Conservation (phyloP, 2,797 vertebrate genomes). For the Enteromius unitaeniatus region DNA sequence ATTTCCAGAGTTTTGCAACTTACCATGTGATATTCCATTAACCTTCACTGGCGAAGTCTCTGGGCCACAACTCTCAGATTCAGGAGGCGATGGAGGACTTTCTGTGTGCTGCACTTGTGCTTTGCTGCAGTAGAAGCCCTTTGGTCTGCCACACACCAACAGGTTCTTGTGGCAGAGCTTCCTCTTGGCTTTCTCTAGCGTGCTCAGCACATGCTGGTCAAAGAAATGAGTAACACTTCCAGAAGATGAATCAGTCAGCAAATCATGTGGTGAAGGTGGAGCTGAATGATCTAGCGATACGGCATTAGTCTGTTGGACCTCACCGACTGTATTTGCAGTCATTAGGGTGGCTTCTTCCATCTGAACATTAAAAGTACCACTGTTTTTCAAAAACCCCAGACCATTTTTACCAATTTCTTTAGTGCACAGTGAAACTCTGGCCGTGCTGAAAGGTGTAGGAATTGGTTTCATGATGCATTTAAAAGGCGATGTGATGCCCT, state of each 20-base stretch:
- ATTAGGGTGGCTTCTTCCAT: slow-evolving; percentile 56
- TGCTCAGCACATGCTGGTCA: slow-evolving; percentile 68
- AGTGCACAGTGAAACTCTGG: slow-evolving; percentile 63
- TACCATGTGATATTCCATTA: slow-evolving; percentile 64
- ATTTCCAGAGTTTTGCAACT: slow-evolving; percentile 33
- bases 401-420: slow-evolving; percentile 56
- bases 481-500: slow-evolving; percentile 56
- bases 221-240: slow-evolving; percentile 33
- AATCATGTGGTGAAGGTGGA: slow-evolving; percentile 54
- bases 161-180: slow-evolving; percentile 73
- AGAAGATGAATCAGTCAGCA: slow-evolving; percentile 21
- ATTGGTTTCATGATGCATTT: slow-evolving; percentile 74
- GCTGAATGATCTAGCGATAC: slow-evolving; percentile 59
- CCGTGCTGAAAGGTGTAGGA: slow-evolving; percentile 75
- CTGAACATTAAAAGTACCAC: slow-evolving; percentile 62
- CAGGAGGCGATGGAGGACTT: slow-evolving; percentile 48
- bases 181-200: slow-evolving; percentile 77
- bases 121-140: slow-evolving; percentile 59
- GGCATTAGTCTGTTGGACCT: slow-evolving; percentile 50
- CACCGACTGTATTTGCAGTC: slow-evolving; percentile 42
- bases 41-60: slow-evolving; percentile 66
- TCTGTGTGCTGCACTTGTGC: slow-evolving; percentile 37
- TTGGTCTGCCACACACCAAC: slow-evolving; percentile 66
- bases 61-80: slow-evolving; percentile 28
- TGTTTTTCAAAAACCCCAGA: slow-evolving; percentile 66